These are phyloP conservation scores for Sinelater perroti DNA, from an alignment of 2,888 invertebrate genomes.

Conservation along the genomic window DNA sequence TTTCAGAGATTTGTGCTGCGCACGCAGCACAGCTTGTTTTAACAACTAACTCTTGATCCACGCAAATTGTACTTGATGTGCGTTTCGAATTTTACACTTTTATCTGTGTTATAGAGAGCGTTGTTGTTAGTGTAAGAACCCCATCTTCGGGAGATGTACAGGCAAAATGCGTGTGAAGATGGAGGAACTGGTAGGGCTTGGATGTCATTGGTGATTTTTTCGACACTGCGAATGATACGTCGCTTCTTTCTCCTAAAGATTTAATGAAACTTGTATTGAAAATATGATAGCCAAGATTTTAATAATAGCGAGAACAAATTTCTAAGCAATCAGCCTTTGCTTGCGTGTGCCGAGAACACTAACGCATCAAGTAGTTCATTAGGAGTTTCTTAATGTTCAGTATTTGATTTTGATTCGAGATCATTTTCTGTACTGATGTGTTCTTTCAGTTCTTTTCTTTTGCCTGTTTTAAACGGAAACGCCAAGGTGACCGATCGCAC, in stretches of 20 bases:
- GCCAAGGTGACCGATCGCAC: no score
- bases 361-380: constrained; percentile 10
- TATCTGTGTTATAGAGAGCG: constrained; percentile 37
- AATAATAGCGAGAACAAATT: no score
- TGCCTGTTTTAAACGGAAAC: no score
- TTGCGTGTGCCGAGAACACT: constrained; percentile 9
- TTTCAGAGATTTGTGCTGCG: constrained; percentile 23
- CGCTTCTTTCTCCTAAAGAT: no score
- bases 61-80: constrained; percentile 34
- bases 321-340: constrained; percentile 1
- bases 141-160: constrained; percentile 8
- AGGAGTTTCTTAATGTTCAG: background rate
- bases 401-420: background rate
- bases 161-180: constrained; percentile 4
- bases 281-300: background rate
- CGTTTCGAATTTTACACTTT: constrained; percentile 37
- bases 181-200: background rate
- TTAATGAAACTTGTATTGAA: no score
- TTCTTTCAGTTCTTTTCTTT: background rate
- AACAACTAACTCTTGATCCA: constrained; percentile 28
- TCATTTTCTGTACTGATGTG: background rate
- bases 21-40: constrained; percentile 31
- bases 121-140: constrained; percentile 32
- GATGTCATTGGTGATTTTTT: constrained; percentile 14
- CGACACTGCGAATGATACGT: no score